phyloP scores from a whole-genome alignment of 2,113 vertebrate genomes.

The Casuarius casuarius region DNA sequence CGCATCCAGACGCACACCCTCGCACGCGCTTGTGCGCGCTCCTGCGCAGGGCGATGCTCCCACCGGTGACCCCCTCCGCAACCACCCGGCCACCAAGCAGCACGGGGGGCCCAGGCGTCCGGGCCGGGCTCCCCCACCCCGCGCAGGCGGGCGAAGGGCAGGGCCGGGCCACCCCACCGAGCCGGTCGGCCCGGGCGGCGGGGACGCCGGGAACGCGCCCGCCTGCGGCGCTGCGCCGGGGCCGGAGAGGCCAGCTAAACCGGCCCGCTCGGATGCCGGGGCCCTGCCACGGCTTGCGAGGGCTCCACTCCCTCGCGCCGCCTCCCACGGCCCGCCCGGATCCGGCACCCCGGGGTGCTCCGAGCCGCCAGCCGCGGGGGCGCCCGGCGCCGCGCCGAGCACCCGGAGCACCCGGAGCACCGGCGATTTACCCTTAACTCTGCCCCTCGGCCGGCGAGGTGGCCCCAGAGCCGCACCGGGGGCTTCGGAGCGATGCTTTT shows the following conservation, averaged over 20 bases:
- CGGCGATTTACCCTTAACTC: neutral
- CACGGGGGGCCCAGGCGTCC: too few species aligned
- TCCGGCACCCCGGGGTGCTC: neutral
- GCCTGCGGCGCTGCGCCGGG: neutral
- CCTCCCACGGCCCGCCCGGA: neutral
- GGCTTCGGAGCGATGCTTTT: too few species aligned
- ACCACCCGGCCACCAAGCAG: too few species aligned
- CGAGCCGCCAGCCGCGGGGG: neutral
- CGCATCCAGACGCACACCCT: too few species aligned
- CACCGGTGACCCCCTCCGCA: too few species aligned
- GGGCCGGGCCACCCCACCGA: neutral
- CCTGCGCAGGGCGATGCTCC: too few species aligned
- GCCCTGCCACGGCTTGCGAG: neutral
- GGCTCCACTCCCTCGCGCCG: neutral
- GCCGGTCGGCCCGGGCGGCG: neutral
- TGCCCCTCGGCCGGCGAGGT: neutral
- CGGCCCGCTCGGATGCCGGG: neutral
- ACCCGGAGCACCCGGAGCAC: neutral
- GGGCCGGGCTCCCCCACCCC: too few species aligned
- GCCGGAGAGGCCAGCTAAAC: neutral
- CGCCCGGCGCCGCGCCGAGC: neutral
- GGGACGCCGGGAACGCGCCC: neutral
- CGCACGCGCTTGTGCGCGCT: too few species aligned
- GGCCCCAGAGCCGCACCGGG: too few species aligned
- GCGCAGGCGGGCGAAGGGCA: neutral